Evolutionary conservation across 2,888 invertebrate genomes (phyloP).

Genomic region (Crossocerus cetratus): DNA sequence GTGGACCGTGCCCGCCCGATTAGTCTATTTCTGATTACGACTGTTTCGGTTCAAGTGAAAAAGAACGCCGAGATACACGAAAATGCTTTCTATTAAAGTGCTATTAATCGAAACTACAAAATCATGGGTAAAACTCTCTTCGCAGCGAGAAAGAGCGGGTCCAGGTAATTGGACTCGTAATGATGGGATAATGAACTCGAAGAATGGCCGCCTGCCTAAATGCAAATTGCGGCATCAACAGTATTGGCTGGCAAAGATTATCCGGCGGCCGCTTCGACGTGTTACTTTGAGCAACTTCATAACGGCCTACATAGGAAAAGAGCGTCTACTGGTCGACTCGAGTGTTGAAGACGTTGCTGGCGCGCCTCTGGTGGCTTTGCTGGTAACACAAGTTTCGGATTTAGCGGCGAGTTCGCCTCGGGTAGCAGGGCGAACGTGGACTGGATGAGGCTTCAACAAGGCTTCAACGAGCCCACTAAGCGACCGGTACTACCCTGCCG

Average conservation of each 20-base stretch:
- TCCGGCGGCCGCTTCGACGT: slow-evolving; percentile 21
- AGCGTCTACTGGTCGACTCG: slow-evolving; percentile 39
- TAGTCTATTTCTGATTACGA: no score
- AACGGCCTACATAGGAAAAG: slow-evolving; percentile 21
- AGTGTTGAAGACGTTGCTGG: slow-evolving; percentile 36
- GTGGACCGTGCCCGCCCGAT: no score
- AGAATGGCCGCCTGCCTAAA: no score
- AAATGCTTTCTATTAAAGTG: no score
- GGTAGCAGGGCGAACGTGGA: slow-evolving; percentile 3
- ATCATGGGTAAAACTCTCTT: no score
- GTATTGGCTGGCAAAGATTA: slow-evolving; percentile 19
- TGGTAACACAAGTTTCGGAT: slow-evolving; percentile 54
- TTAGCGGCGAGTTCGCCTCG: slow-evolving; percentile 40
- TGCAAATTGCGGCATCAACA: slow-evolving; percentile 43
- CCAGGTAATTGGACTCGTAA: no score
- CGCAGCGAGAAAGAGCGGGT: no score
- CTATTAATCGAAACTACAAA: no score
- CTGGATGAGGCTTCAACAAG: slow-evolving; percentile 50
- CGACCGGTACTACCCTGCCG: slow-evolving; percentile 46
- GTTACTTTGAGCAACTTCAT: slow-evolving; percentile 29
- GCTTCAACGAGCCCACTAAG: slow-evolving; percentile 54
- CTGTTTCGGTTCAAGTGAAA: no score
- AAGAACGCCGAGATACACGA: no score
- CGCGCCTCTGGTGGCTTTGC: no score
- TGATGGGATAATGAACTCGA: no score